A percentile compares a stretch with the other conserved stretches of the same genome.
Conservation (phyloP, 37 sponge, comb jelly and placozoan species). For the Eunapius fragilis region DNA sequence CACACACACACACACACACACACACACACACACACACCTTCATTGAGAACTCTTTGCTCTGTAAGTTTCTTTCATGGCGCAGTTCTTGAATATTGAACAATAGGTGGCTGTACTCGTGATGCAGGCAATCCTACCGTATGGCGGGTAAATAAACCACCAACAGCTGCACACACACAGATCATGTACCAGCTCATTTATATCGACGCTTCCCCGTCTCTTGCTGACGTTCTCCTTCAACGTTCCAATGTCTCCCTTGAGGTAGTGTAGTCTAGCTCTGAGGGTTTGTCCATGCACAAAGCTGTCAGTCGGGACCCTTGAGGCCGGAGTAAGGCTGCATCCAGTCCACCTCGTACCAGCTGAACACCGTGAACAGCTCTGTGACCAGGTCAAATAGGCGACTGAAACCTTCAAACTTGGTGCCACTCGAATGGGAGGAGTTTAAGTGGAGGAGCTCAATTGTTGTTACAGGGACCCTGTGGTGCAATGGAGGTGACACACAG, state of each 20-base stretch:
- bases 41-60: not conserved
- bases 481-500: conserved; percentile 43
- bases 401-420: conserved; percentile 34
- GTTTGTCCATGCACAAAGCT: not conserved
- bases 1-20: not conserved
- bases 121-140: conserved; percentile 3
- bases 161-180: too few relatives aligned
- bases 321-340: not conserved
- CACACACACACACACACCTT: not conserved
- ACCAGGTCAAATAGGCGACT: conserved; percentile 10
- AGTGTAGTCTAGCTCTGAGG: conserved; percentile 10
- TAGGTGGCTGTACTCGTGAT: conserved; percentile 4
- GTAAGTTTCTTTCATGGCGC: conserved; percentile 41
- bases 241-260: conserved; percentile 18
- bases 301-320: not conserved
- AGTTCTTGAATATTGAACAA: not conserved
- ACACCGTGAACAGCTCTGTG: conserved; percentile 34
- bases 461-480: not conserved
- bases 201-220: conserved; percentile 14
- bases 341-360: conserved; percentile 44
- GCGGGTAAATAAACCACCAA: not conserved
- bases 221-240: conserved; percentile 38
- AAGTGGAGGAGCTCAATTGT: not conserved
- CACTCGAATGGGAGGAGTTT: not conserved
- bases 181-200: conserved; percentile 52